Base-by-base conservation (phyloP, 2,113 vertebrate species). In the Eptesicus fuscus region DNA sequence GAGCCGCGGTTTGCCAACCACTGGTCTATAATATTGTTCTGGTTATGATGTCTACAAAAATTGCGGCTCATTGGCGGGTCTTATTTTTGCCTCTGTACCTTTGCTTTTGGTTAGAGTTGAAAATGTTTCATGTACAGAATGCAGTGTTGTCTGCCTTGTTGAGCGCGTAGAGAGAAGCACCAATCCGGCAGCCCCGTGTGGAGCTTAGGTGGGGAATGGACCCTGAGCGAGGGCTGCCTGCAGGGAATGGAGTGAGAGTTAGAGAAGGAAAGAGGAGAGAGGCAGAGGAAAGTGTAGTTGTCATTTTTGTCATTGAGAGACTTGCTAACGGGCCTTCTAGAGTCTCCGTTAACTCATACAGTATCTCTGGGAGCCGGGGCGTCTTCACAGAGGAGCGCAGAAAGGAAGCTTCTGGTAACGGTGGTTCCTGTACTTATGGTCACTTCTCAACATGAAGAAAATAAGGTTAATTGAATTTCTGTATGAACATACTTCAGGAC, bases 371-470 rank as follows among this genome's bases (percentile, higher is more conserved):
- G 59, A 77, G 49, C 22, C 49, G 16, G 30, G 7, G 32, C 2
- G 8, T 83, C 56, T 87, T 73, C 71, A 71, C 2, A 59, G 70
- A 51, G 32, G 32, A 61, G 80, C 78, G 14, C 22, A 87, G 25
- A 78, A 87, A 84, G 32, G 65, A 63, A 80, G 20, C 42, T 87
- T 78, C 30, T 77, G 42, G 9, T 63, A 82, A 42, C 59, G 37
- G 9, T 47, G 69, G 47, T 83, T 49, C 70, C 30, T 91, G 32
- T 42, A 82, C 74, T 80, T 70, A 49, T 16, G 42, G 67, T 59
- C n/a, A 35, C n/a, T 90, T 95, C 63, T 65, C 70, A 56, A 73
- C 73, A 87, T 95, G 70, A 90, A 91, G 32, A 59, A 76, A 82
- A 73, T 32, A 63, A 44, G 65, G 22, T 95, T 88, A 82, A 94